Evolutionary conservation across 1,140 invertebrate genomes (phyloP), one percentile per base, ranked within the genome.

Genomic region (Callitettix versicolor): DNA sequence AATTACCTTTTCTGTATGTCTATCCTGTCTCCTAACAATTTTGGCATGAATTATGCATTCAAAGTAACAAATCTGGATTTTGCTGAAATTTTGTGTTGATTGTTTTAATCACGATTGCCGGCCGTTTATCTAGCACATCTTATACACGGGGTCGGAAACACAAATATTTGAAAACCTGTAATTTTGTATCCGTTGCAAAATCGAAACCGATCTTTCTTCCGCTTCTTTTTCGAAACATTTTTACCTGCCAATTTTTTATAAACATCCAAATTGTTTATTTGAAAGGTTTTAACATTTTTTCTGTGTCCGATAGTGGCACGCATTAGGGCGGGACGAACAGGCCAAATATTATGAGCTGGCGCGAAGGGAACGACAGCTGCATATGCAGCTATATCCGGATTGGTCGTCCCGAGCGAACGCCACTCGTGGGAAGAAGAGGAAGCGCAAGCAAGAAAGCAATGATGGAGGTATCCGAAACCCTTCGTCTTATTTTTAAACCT

Each of bases 261-360:
- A 30, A 30, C 9, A 30, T 30, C 26, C 3, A 30, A 30, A 30
- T 30, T 30, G 26, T 30, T 26, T 36, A 38, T 20, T n/a, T n/a
- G 33, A 18, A n/a, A 38, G 48, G 30, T 51, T 34, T 38, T 18
- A 33, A 38, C 17, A 12, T 51, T 17, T 38, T n/a, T 51, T 30
- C 20, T 51, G 46, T 51, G 18, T 44, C 30, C 36, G 48, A 42
- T 75, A 96, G 91, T 99, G 96, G 96, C 95, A 98, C 82, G 89
- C 91, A 71, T 82, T 99, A 80, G 88, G 91, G 71, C 85, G 92
- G 77, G 90, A 95, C 75, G 95, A 98, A 79, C 95, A 99, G 79
- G 89, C 91, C 73, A 97, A 97, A 79, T 99, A 98, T 87, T 99
- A 98, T 84, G 95, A 98, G 75, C 85, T 96, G 85, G 95, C 95